These are phyloP conservation scores for Miniopterus natalensis DNA, from an alignment of 2,113 vertebrate genomes.

Conservation along the genomic window DNA sequence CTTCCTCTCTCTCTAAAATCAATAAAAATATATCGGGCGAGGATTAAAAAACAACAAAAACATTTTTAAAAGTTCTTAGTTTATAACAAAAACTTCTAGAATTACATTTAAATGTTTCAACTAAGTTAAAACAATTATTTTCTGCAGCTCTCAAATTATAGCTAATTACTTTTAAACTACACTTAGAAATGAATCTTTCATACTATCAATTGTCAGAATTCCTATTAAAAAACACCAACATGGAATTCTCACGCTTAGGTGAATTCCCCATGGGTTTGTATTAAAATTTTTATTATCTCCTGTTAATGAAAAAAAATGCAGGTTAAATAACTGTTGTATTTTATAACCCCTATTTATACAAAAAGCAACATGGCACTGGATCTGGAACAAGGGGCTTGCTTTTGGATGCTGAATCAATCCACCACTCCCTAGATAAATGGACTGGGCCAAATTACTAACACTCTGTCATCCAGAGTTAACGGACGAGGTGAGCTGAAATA, in stretches of 20 bases:
- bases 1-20: neutral
- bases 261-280: neutral
- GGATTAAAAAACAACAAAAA: neutral
- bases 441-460: neutral
- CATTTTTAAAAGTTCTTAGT: neutral
- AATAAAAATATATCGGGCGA: neutral
- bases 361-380: neutral
- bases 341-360: neutral
- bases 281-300: neutral
- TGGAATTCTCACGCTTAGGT: neutral
- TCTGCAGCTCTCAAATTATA: constrained; percentile 17
- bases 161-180: constrained; percentile 13
- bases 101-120: neutral
- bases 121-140: neutral
- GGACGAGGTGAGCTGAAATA: neutral
- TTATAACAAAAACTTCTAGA: neutral
- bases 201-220: neutral
- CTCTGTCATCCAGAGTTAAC: neutral
- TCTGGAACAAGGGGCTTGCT: neutral
- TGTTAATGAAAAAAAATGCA: neutral
- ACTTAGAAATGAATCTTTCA: neutral
- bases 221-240: neutral
- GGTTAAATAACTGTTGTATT: neutral
- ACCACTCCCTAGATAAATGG: neutral
- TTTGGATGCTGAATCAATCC: neutral